Conservation (phyloP, 2,797 vertebrate genomes). For the Galagoides demidoff region DNA sequence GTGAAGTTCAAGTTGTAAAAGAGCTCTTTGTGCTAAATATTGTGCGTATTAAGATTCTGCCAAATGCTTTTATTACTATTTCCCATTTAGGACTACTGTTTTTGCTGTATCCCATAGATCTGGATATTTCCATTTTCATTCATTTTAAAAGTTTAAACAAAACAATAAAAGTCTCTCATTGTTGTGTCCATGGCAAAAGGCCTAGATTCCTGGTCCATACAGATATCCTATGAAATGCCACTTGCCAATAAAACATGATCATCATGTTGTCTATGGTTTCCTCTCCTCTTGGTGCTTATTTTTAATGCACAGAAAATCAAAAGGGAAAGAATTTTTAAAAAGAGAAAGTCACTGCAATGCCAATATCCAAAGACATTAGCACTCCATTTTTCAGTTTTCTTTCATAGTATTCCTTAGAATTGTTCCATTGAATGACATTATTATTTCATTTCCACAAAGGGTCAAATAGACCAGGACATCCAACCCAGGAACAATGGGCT, state of each 20-base stretch:
- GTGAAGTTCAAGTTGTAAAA: too few relatives aligned
- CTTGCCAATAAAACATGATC: background rate
- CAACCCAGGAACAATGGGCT: too few relatives aligned
- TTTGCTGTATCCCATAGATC: too few relatives aligned
- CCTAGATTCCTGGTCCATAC: background rate
- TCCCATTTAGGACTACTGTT: too few relatives aligned
- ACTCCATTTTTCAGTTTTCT: background rate
- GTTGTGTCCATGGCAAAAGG: background rate
- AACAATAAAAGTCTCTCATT: background rate
- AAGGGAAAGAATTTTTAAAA: conserved; percentile 7
- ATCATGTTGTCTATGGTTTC: background rate
- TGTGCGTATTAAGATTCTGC: too few relatives aligned
- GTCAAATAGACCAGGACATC: background rate
- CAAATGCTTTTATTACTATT: too few relatives aligned
- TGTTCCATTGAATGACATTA: background rate
- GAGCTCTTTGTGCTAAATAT: too few relatives aligned
- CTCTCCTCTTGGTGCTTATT: background rate
- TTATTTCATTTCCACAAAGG: conserved; percentile 12
- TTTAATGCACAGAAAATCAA: background rate
- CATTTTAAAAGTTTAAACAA: too few relatives aligned
- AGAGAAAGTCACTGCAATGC: background rate
- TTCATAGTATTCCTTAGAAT: background rate
- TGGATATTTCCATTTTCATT: too few relatives aligned
- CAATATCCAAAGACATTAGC: background rate
- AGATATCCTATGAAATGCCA: background rate